Conservation (phyloP, 2,113 vertebrate genomes). For the Phoxinus phoxinus region DNA sequence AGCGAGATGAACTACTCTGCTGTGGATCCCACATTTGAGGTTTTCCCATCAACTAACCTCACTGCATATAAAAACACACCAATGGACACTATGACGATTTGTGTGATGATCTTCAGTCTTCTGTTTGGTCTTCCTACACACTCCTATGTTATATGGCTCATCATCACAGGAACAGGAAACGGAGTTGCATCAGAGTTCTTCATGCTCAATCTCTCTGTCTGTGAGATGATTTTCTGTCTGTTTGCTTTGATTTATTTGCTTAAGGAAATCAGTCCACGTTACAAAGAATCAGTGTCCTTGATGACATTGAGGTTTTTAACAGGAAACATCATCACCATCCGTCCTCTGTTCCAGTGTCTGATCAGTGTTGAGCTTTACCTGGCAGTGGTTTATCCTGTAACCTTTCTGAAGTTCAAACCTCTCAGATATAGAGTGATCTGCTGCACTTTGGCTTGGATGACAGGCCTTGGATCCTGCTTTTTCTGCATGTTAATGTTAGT, state of each 20-base stretch:
- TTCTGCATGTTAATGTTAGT: background rate
- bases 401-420: background rate
- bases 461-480: background rate
- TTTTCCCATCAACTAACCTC: background rate
- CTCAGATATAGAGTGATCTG: background rate
- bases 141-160: background rate
- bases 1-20: background rate
- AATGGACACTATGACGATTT: background rate
- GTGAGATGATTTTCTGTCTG: background rate
- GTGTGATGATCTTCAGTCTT: background rate
- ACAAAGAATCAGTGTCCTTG: too few relatives aligned
- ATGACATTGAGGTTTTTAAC: background rate
- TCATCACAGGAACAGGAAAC: background rate
- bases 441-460: background rate
- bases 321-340: background rate
- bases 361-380: background rate
- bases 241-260: background rate
- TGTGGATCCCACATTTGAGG: background rate
- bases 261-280: background rate
- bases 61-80: background rate
- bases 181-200: background rate
- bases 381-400: slow-evolving; percentile 16
- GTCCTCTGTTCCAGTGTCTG: background rate
- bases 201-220: background rate
- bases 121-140: background rate